A percentile compares a stretch with the other conserved stretches of the same genome.
Evolutionary conservation across 2,113 vertebrate genomes (phyloP).

Genomic region (Taxidea taxus): DNA sequence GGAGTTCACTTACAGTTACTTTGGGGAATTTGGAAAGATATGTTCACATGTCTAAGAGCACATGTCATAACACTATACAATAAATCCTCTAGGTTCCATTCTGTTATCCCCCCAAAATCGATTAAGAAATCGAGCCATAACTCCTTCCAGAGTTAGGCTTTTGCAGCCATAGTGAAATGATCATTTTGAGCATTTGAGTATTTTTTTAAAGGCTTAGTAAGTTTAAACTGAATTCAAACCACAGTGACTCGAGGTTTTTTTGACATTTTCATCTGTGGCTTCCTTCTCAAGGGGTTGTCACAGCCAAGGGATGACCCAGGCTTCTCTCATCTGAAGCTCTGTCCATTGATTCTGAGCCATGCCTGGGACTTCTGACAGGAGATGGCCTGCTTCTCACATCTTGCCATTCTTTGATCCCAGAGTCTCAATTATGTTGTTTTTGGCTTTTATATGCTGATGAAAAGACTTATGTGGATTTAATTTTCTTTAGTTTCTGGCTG

Average conservation of each 20-base stretch:
- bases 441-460: slow-evolving; percentile 45
- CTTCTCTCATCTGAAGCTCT: neutral
- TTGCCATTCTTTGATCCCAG: neutral
- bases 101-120: neutral
- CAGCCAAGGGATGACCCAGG: too few relatives aligned
- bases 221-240: neutral
- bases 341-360: neutral
- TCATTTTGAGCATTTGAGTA: neutral
- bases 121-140: neutral
- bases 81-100: neutral
- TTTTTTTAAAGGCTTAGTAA: neutral
- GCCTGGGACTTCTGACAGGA: neutral
- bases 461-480: slow-evolving; percentile 37
- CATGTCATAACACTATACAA: neutral
- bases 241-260: neutral
- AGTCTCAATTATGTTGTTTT: neutral
- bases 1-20: neutral
- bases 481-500: slow-evolving; percentile 33
- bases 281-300: neutral
- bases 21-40: neutral
- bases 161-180: neutral
- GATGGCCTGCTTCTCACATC: neutral
- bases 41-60: neutral
- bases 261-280: neutral
- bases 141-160: neutral